phyloP scores from a whole-genome alignment of 2,797 vertebrate genomes.

The Lerista edwardsae region DNA sequence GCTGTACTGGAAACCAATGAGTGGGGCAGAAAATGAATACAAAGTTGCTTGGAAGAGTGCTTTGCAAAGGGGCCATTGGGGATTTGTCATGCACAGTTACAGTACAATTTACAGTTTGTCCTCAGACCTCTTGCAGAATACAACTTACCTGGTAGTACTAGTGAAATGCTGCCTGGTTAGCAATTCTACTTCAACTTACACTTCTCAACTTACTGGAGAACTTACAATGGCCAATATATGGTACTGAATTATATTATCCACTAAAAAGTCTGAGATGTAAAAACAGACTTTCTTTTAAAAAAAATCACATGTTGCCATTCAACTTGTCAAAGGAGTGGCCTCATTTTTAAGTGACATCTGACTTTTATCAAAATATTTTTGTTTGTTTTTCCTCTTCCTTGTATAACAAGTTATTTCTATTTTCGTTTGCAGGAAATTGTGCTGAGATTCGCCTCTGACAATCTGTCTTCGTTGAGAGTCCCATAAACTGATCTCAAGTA shows the following conservation, averaged over 20 bases:
- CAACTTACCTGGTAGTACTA: no score
- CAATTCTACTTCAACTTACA: neutral
- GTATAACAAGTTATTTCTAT: neutral
- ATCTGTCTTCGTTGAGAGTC: neutral
- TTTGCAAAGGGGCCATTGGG: neutral
- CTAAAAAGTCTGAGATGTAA: neutral
- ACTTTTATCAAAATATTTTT: neutral
- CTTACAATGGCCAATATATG: neutral
- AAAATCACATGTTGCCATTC: neutral
- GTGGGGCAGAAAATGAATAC: neutral
- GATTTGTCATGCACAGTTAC: neutral
- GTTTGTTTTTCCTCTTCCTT: neutral
- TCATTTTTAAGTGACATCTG: neutral
- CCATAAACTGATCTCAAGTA: neutral
- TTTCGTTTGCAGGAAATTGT: neutral
- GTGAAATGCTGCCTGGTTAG: neutral
- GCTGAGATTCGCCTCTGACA: neutral
- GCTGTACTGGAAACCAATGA: neutral
- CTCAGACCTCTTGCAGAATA: neutral
- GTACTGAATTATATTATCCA: neutral
- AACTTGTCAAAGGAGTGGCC: neutral
- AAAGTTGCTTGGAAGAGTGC: neutral
- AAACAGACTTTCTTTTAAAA: neutral
- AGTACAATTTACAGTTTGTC: neutral
- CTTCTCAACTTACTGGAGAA: no score